Percentiles rank a stretch among this genome's conserved stretches.
Evolutionary conservation across 2,797 vertebrate genomes (phyloP).

Genomic region (Pterois miles): DNA sequence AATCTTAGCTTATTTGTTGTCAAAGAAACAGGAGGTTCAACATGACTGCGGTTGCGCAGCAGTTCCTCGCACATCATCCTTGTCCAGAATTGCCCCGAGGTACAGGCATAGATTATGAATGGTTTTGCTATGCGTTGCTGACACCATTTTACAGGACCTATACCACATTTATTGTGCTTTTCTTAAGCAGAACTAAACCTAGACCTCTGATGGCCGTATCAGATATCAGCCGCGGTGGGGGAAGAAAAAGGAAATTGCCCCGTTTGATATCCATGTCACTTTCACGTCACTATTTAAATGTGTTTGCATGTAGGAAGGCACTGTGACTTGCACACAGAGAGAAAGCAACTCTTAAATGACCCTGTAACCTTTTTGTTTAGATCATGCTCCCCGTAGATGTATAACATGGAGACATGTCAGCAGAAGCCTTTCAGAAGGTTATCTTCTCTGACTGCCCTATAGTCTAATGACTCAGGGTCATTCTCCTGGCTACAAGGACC

Average conservation of each 20-base stretch:
- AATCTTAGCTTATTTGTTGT: constrained; percentile 81
- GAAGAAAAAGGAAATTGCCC: constrained; percentile 40
- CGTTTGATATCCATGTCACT: constrained; percentile 74
- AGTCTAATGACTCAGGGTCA: constrained; percentile 64
- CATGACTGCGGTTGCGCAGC: constrained; percentile 35
- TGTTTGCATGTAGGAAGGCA: constrained; percentile 85
- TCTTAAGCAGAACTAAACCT: constrained; percentile 51
- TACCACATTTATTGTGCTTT: constrained; percentile 57
- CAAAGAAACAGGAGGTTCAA: constrained; percentile 60
- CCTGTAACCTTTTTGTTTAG: constrained; percentile 60
- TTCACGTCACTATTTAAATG: constrained; percentile 80
- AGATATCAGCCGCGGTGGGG: constrained; percentile 33
- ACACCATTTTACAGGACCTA: constrained; percentile 48
- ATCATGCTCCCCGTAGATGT: constrained; percentile 42
- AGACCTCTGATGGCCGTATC: constrained; percentile 54
- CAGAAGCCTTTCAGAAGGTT: constrained; percentile 56
- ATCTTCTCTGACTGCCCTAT: constrained; percentile 68
- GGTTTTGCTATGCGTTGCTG: constrained; percentile 38
- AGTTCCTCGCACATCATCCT: constrained; percentile 53
- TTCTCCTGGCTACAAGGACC: constrained; percentile 61
- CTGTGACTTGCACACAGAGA: constrained; percentile 81
- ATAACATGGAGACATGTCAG: constrained; percentile 41
- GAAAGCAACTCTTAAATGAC: constrained; percentile 62
- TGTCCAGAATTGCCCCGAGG: constrained; percentile 64
- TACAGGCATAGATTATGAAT: constrained; percentile 52